Base-by-base conservation (phyloP, 2,113 vertebrate genomes). In the Corydoras sp. region DNA sequence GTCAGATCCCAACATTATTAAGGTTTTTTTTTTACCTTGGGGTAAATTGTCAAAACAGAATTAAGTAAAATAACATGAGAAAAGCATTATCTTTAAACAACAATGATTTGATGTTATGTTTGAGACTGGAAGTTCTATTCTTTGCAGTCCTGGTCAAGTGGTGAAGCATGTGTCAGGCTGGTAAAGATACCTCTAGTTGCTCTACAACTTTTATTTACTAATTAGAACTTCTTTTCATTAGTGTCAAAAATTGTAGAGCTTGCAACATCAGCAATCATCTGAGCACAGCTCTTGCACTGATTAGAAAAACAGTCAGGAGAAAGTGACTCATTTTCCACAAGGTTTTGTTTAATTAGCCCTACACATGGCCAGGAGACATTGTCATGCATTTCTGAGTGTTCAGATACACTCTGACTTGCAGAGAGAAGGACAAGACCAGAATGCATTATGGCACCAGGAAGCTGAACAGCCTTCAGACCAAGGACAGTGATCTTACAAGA, bases 221-320 rank as follows among this genome's bases (percentile, higher is more conserved):
- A 71, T 71, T 76, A 71, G 51, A 62, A 62, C 72, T 68, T 62
- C 63, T 70, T 58, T 71, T 76, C 72, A 76, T 61, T 72, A 72
- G 30, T 72, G 69, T 62, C 68, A 71, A 13, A 56, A 71, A 71
- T 65, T 13, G 49, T 62, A 65, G 71, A 58, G 48, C 48, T 24
- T 58, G 53, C 69, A 67, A 43, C 62, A 66, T 71, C 58, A 71
- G 49, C 62, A 66, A 58, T 67, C 75, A 72, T 11, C 58, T 59
- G n/a, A 61, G 62, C 14, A 24, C 63, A 67, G 69, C 65, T 14
- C 10, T 18, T 66, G 58, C 3, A 61, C 69, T 76, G 69, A 71
- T 76, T 61, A 58, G 58, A 51, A 74, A 68, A 67, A 60, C 43
- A 58, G 30, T 62, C 64, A 30, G 64, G 30, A 62, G 58, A 72